Evolutionary conservation across 2,113 vertebrate genomes (phyloP), one percentile per base, ranked within the genome.

Genomic region (Callipepla squamata): DNA sequence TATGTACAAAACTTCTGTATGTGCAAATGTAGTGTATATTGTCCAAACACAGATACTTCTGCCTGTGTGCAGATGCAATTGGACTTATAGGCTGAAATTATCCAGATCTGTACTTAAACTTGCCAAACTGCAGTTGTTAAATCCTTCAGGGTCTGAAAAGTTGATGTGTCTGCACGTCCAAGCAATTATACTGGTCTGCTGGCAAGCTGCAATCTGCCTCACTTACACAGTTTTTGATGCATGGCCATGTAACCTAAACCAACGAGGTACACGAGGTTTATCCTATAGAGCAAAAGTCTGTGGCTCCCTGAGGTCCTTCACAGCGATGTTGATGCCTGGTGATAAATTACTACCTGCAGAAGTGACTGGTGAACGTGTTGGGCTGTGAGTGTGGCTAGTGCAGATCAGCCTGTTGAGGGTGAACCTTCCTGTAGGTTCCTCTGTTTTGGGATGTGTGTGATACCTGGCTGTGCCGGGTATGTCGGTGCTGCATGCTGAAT

Each of bases 251-350:
- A 9, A 53, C 26, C 45, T 70, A 45, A 77, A 53, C 61, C 21
- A 44, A 0, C 11, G 0, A 14, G 36, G 25, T 26, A 30, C 48
- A 2, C 8, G 34, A 32, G 22, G 14, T 3, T 79, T 4, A 26
- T 63, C 28, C 25, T 2, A 6, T 48, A n/a, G 6, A 68, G 18
- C 42, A 34, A 62, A 22, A 70, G 22, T 62, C 55, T 3, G 0
- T 17, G 28, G 26, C 36, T 61, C 2, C 36, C 22, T 9, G 1
- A 2, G 34, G 14, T 40, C 19, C 58, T 34, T 68, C 36, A 32
- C 25, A 1, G 0, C 73, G 13, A 48, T 1, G 0, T 4, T 34
- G 30, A 13, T 75, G 38, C 40, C 34, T 80, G 51, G 51, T 53
- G 55, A 26, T 80, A 40, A 57, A 36, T 79, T 40, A 22, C 25